Evolutionary conservation across 2,888 invertebrate species (phyloP).

Genomic region (Caenorhabditis becei): DNA sequence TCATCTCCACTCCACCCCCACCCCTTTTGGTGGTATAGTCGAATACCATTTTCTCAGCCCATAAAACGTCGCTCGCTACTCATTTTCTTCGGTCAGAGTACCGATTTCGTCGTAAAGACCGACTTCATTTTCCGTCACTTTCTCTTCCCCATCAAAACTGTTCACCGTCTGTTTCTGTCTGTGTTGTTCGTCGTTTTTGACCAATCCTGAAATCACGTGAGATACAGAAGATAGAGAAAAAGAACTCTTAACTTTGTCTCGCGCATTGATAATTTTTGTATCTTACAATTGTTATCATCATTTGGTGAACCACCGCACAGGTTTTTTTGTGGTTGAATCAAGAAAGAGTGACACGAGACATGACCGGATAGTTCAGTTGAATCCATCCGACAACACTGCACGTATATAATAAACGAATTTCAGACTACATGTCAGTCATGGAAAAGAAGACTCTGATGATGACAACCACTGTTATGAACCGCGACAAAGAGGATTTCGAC

Average conservation of each 20-base stretch:
- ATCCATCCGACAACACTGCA: slow-evolving; percentile 3
- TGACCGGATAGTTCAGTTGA: slow-evolving; percentile 51
- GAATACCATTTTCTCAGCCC: slow-evolving; percentile 55
- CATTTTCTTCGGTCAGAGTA: slow-evolving; percentile 36
- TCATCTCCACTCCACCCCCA: slow-evolving; percentile 15
- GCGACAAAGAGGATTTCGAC: slow-evolving; percentile 27
- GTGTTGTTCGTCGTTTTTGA: neutral
- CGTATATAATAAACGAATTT: slow-evolving; percentile 30
- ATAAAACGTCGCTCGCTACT: slow-evolving; percentile 37
- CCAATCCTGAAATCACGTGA: neutral
- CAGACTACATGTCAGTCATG: slow-evolving; percentile 69
- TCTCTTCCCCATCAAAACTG: slow-evolving; percentile 16
- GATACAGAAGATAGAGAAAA: neutral
- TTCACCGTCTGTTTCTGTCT: slow-evolving; percentile 2
- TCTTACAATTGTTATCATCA: slow-evolving; percentile 4
- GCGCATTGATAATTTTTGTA: neutral
- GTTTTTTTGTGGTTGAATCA: slow-evolving; percentile 31
- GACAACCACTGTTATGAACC: slow-evolving; percentile 15
- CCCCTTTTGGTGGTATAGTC: slow-evolving; percentile 40
- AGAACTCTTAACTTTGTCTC: neutral
- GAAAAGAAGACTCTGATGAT: slow-evolving; percentile 62
- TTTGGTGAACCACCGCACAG: slow-evolving; percentile 15
- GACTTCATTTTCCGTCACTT: slow-evolving; percentile 48
- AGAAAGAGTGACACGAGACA: slow-evolving; percentile 25
- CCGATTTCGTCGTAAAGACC: neutral